phyloP scores from a whole-genome alignment of 2,888 invertebrate species.

The Apamea epomidion region DNA sequence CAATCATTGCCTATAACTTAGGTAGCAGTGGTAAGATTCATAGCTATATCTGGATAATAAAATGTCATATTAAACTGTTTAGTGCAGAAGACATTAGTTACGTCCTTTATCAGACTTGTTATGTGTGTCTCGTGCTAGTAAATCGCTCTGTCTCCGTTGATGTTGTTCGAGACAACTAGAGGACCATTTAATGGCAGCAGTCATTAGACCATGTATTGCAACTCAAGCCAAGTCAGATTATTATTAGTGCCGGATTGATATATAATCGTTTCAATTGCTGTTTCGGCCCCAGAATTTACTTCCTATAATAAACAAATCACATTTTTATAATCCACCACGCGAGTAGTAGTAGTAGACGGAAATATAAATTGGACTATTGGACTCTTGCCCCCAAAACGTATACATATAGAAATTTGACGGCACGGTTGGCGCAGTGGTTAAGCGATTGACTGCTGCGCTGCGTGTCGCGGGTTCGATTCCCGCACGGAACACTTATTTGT shows the following conservation, averaged over 20 bases:
- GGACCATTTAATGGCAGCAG: conserved; percentile 3
- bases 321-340: background rate
- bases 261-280: background rate
- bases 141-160: conserved; percentile 15
- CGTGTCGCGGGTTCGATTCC: no score
- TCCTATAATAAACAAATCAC: background rate
- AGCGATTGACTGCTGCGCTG: no score
- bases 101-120: conserved; percentile 28
- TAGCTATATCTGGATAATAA: conserved; percentile 40
- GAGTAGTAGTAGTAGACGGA: no score
- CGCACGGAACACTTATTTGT: no score
- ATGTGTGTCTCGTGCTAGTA: conserved; percentile 12
- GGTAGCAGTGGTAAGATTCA: conserved; percentile 25
- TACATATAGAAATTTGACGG: no score
- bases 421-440: no score
- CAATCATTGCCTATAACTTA: conserved; percentile 42
- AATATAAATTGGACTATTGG: no score
- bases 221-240: conserved; percentile 19
- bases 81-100: conserved; percentile 27
- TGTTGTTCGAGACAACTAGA: conserved; percentile 7
- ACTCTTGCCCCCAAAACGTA: background rate
- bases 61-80: conserved; percentile 40
- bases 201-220: conserved; percentile 5
- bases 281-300: background rate
- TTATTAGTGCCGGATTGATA: background rate